phyloP scores from a whole-genome alignment of 2,113 vertebrate genomes.

The Xerus inauris region DNA sequence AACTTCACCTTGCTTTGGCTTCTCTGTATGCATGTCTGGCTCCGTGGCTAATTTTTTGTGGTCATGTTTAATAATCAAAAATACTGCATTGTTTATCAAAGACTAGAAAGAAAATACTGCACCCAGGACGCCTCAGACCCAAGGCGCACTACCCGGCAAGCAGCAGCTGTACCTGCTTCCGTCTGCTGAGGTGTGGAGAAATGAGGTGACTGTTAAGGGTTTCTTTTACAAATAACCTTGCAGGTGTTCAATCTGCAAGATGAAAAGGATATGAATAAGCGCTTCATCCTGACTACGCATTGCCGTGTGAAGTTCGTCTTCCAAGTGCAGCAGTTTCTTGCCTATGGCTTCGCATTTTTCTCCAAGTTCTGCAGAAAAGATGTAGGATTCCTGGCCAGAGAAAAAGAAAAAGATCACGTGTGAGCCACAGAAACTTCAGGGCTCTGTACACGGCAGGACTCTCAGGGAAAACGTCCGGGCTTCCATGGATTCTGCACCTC shows the following conservation, averaged over 20 bases:
- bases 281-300: conserved; percentile 87
- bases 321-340: conserved; percentile 89
- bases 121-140: background rate
- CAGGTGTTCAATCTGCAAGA: conserved; percentile 43
- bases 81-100: background rate
- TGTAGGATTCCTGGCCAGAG: conserved; percentile 80
- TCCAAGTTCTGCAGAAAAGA: conserved; percentile 81
- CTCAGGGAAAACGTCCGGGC: background rate
- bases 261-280: conserved; percentile 94
- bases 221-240: background rate
- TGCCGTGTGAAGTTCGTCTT: conserved; percentile 91
- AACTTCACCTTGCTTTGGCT: background rate
- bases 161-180: background rate
- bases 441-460: background rate
- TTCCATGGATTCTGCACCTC: background rate
- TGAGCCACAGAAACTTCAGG: conserved; percentile 25
- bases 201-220: background rate
- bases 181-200: background rate
- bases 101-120: background rate
- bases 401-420: conserved; percentile 54
- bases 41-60: background rate
- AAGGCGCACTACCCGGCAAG: background rate
- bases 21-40: background rate
- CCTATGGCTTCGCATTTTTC: conserved; percentile 87
- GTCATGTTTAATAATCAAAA: background rate